Evolutionary conservation across 1,140 invertebrate species (phyloP).

Genomic region (Lasioglossum albipes): DNA sequence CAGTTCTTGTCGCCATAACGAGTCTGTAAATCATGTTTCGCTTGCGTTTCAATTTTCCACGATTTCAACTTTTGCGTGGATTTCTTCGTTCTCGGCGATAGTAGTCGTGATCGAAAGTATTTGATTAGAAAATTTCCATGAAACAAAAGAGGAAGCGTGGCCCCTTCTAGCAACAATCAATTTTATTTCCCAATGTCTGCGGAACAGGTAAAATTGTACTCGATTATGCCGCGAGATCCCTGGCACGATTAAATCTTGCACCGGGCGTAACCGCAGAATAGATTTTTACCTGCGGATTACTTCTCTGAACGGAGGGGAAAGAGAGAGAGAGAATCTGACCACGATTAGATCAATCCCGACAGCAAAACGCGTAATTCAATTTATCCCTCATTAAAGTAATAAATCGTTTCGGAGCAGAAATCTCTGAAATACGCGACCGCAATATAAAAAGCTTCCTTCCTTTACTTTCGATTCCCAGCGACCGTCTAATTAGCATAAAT

Average conservation of each 20-base stretch:
- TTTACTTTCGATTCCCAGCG: not conserved
- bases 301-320: not conserved
- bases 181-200: slow-evolving; percentile 7
- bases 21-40: too few species aligned
- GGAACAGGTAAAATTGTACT: slow-evolving; percentile 25
- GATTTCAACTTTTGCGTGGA: too few species aligned
- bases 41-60: too few species aligned
- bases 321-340: not conserved
- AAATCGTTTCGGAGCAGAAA: not conserved
- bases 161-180: not conserved
- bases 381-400: not conserved
- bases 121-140: too few species aligned
- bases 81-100: too few species aligned
- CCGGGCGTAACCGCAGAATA: slow-evolving; percentile 15
- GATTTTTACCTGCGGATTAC: slow-evolving; percentile 2
- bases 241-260: slow-evolving; percentile 26
- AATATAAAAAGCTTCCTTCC: not conserved
- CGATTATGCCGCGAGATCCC: slow-evolving; percentile 26
- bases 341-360: not conserved
- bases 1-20: too few species aligned
- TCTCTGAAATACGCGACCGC: not conserved
- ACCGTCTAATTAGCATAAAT: slow-evolving; percentile 5
- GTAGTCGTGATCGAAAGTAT: too few species aligned
- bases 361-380: not conserved
- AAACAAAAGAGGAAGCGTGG: too few species aligned